A percentile compares a stretch with the other conserved stretches of the same genome.
phyloP scores from a whole-genome alignment of 2,888 invertebrate species.

The Anthrax anthrax region DNA sequence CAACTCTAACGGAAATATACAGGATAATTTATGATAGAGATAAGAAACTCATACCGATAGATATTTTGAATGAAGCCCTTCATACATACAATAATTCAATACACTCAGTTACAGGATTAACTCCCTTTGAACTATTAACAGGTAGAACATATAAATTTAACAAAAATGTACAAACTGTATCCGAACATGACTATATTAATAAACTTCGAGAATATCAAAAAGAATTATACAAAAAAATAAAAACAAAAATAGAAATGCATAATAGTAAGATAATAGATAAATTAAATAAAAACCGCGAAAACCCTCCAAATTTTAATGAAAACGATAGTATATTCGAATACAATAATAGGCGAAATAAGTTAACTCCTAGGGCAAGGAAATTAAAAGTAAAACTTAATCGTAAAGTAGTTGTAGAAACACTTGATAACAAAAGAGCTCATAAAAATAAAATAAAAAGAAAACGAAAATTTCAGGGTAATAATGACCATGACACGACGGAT shows the following conservation, averaged over 20 bases:
- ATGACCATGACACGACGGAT: neutral
- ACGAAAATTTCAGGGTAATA: neutral
- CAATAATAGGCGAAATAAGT: neutral
- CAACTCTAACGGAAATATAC: no score
- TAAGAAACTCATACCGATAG: conserved; percentile 2
- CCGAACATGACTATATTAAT: neutral
- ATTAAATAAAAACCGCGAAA: neutral
- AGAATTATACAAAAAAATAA: neutral
- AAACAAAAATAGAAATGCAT: neutral
- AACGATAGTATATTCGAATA: neutral
- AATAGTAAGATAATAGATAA: neutral
- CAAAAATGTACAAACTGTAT: neutral
- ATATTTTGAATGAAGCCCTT: neutral
- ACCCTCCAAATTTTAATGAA: neutral
- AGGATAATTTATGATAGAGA: no score
- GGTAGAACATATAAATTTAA: neutral
- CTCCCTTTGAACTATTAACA: neutral
- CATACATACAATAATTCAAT: neutral
- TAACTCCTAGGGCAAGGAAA: neutral
- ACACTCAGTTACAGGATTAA: conserved; percentile 1
- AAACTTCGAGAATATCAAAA: no score
- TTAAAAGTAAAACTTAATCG: neutral
- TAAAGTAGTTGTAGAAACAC: neutral
- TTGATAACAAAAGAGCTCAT: neutral
- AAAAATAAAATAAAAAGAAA: neutral